These are phyloP conservation scores for Amphipoea oculea DNA, from an alignment of 2,888 invertebrate genomes.

Conservation along the genomic window DNA sequence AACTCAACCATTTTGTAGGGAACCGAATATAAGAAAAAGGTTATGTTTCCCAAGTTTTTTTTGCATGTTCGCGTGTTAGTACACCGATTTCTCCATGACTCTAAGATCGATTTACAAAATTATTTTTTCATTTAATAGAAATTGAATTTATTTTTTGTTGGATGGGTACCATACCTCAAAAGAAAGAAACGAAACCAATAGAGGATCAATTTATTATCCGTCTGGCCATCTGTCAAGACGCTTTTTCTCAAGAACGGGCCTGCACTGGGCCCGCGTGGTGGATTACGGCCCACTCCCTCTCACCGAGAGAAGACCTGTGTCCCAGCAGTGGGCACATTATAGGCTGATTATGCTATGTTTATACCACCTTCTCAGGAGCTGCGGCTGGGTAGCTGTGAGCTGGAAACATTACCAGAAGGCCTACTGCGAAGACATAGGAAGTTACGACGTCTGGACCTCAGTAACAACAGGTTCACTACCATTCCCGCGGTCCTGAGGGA, in stretches of 20 bases:
- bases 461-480: conserved; percentile 90
- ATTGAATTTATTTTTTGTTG: no score
- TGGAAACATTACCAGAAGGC: conserved; percentile 90
- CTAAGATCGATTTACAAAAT: no score
- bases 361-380: conserved; percentile 87
- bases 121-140: background rate
- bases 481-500: conserved; percentile 90
- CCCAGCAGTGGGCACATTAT: background rate
- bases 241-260: no score
- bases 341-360: background rate
- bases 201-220: no score
- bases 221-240: no score
- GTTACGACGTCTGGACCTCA: conserved; percentile 91
- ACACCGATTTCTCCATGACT: background rate
- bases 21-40: no score
- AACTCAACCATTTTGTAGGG: no score
- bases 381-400: conserved; percentile 91
- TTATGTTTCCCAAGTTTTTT: background rate
- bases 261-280: background rate
- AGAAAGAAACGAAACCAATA: no score
- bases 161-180: no score
- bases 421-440: conserved; percentile 91
- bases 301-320: background rate
- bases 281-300: background rate
- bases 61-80: background rate